Base-by-base conservation (phyloP, 1,140 invertebrate species). In the Mactra quadrangularis region DNA sequence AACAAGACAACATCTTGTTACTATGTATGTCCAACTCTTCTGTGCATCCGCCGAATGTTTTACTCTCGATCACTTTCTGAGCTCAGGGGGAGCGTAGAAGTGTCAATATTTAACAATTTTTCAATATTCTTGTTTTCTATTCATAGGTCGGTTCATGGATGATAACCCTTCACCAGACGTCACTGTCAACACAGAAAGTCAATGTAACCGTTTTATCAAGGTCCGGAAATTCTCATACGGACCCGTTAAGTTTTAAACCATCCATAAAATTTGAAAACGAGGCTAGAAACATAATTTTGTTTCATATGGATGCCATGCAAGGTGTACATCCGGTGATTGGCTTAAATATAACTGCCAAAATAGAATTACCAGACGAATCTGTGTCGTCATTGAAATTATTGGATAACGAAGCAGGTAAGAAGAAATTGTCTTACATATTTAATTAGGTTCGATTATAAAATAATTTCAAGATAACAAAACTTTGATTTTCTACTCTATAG, bases 321-420 rank as follows among this genome's bases (percentile, higher is more conserved):
- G 89, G 88, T 19, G 53, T 79, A 47, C 29, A 82, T 60, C 90
- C 92, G 6, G 85, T 93, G 55, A 47, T 87, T 25, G 90, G 89
- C 41, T 88, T 92, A 13, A 88, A 81, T 53, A 92, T 93, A 0
- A 84, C 62, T 2, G 92, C 92, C 25, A 87, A 72, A 31, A 77
- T 93, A 9, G 75, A 88, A 59, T 74, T 87, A 33, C 92, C 92
- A 1, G 71, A 84, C 11, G 83, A 85, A 15, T 64, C 82, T n/a
- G 33, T 76, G 4, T 33, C 83, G 13, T 57, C 62, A 25, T 72
- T 92, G 11, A 60, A 94, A 77, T 90, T 95, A 3, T 89, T 95
- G 38, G 95, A 95, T 90, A 94, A 94, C 78, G 95, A 95, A 25
- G 95, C 95, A 86, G 94, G 94, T 94, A 81, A 86, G 87, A 82